Conservation (phyloP, 2,888 invertebrate genomes). For the Coelinius sp. region DNA sequence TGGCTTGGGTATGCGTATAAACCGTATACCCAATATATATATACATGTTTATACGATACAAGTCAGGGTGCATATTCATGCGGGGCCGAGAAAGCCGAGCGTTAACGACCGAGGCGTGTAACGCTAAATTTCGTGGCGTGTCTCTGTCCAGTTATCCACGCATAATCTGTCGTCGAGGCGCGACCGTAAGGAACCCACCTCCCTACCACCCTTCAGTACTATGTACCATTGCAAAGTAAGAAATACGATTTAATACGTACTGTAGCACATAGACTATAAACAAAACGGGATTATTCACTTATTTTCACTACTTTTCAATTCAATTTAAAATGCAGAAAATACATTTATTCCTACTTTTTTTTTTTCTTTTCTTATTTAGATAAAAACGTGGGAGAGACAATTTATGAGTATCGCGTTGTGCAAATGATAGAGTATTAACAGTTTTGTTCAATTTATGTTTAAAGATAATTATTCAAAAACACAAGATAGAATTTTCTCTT, state of each 20-base stretch:
- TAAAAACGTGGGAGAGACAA: not conserved
- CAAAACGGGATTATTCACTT: not conserved
- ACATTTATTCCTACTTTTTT: constrained; percentile 3
- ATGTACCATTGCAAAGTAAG: constrained; percentile 20
- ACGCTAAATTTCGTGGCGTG: constrained; percentile 52
- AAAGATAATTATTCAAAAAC: no score
- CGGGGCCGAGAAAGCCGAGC: constrained; percentile 44
- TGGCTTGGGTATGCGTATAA: constrained; percentile 33
- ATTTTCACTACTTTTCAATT: not conserved
- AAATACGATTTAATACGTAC: constrained; percentile 7
- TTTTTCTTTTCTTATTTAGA: not conserved
- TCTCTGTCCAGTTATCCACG: constrained; percentile 49
- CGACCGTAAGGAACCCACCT: constrained; percentile 38
- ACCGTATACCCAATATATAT: constrained; percentile 24
- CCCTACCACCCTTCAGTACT: constrained; percentile 2
- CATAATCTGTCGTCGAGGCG: constrained; percentile 49
- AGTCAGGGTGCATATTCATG: constrained; percentile 49
- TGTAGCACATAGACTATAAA: not conserved
- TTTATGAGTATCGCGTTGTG: not conserved
- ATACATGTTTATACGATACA: constrained; percentile 11
- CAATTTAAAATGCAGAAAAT: not conserved
- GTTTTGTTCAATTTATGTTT: not conserved
- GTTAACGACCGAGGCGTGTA: constrained; percentile 52
- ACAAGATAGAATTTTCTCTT: not conserved
- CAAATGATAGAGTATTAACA: not conserved